These are phyloP conservation scores for Drosophila ohnishii DNA, from an alignment of 1,140 invertebrate genomes.

Conservation along the genomic window DNA sequence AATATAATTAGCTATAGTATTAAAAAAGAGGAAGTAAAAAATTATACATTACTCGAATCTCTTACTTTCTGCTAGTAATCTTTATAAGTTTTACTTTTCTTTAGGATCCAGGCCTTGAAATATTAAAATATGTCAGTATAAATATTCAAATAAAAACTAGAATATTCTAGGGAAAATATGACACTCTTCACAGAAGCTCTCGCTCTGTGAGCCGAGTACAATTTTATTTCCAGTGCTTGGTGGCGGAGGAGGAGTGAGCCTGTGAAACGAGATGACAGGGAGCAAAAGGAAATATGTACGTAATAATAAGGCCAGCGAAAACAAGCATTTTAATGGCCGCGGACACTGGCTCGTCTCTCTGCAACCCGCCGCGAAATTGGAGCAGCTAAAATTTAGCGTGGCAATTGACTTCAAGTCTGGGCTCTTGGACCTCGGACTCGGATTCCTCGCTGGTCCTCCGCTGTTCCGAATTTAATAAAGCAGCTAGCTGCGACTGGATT, in stretches of 20 bases:
- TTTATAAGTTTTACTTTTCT: not conserved
- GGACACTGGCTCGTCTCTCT: slow-evolving; percentile 38
- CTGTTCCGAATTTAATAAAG: slow-evolving; percentile 64
- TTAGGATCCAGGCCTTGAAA: not conserved
- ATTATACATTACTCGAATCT: not conserved
- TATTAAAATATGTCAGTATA: not conserved
- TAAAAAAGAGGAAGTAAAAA: too few relatives aligned
- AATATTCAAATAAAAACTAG: not conserved
- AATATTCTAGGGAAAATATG: not conserved
- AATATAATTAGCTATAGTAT: not conserved
- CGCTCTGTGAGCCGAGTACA: too few relatives aligned
- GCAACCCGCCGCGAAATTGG: slow-evolving; percentile 49
- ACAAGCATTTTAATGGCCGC: slow-evolving; percentile 72
- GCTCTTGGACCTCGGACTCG: slow-evolving; percentile 20
- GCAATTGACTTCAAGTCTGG: slow-evolving; percentile 70
- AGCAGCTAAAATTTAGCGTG: slow-evolving; percentile 68
- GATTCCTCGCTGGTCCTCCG: slow-evolving; percentile 3
- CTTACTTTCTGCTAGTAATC: too few relatives aligned
- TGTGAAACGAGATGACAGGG: slow-evolving; percentile 37
- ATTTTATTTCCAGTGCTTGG: slow-evolving; percentile 3
- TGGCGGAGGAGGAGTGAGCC: not conserved
- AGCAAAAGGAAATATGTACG: slow-evolving; percentile 65
- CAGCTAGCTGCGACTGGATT: slow-evolving; percentile 35
- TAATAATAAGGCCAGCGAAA: slow-evolving; percentile 70
- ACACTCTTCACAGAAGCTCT: not conserved